Evolutionary conservation across 2,113 vertebrate species (phyloP), one percentile per base, ranked within the genome.

Genomic region (Furnarius figulus): DNA sequence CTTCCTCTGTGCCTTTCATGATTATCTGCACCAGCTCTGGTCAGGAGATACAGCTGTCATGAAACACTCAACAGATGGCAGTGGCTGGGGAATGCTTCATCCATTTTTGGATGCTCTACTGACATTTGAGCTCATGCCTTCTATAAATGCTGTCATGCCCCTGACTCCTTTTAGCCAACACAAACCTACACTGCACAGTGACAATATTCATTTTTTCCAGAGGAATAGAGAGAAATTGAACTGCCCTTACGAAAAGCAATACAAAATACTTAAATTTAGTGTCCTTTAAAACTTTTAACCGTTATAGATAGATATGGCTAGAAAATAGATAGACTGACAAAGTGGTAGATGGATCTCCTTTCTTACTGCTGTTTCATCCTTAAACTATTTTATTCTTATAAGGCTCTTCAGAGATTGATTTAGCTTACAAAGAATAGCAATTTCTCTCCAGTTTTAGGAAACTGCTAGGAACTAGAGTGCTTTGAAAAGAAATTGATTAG

Each of bases 11-110:
- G 94, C 79, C 92, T 97, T 97, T 96, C 79, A 85, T 96, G 94
- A 96, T 96, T 95, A 97, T 97, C 97, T 87, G 59, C 71, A 95
- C 89, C 96, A 96, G 94, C 25, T 84, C 93, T 94, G 96, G 96
- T 97, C 96, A 97, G 95, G 76, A 97, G 97, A 97, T 96, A 96
- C 98, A 98, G 98, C 98, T 98, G 98, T 98, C 97, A 50, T 89
- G 72, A 97, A 98, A 97, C 97, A 98, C 97, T 97, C 98, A 98
- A 95, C 98, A 98, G 98, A 97, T 98, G 98, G 97, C 97, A 90
- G 89, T 95, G 96, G 72, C 20, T 35, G 89, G 80, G 72, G 93
- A 97, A 97, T 95, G 96, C 76, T 84, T 98, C 94, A 90, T 97
- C 95, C 96, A 94, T 96, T 97, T 96, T 96, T 97, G 97, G 92